Evolutionary conservation across 2,888 invertebrate species (phyloP), one percentile per base, ranked within the genome.

Genomic region (Ischnus inquisitorius): DNA sequence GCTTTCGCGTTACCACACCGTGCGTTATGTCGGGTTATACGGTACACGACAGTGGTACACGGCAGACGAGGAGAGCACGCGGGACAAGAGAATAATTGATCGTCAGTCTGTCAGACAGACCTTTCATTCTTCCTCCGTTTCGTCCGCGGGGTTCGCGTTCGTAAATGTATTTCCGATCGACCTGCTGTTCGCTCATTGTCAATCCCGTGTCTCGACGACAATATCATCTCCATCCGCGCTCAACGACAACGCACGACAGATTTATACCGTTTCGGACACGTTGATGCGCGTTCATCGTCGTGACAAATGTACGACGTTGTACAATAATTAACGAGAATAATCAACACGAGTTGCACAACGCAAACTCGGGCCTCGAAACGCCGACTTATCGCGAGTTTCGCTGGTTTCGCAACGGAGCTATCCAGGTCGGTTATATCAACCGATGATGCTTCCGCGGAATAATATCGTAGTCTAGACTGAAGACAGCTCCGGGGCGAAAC

Each of bases 11-110:
- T 19, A 16, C 48, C 22, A 39, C 22, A 39, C 34, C 39, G 25
- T 54, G 25, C 51, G 34, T 41, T 39, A 16, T 5, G 4, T 3
- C 2, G 16, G 34, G 10, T 34, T 62, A 62, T 39, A 62, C 2
- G 12, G 6, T 34, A 64, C 48, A 22, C 16, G 12, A 19, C 65
- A 62, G 65, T 54, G 34, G 48, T 54, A 54, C 69, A 54, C 19
- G 19, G 48, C 22, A 54, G 34, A 69, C 19, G 69, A 69, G 16
- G 8, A 39, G 39, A 39, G 39, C 14, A 43, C 6, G 39, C 41
- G 78, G 78, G 68, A 74, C 51, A 65, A 60, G 82, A n/a, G 68
- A 72, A 82, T 74, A 82, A 82, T 82, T 78, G 71, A 74, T 82
- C 78, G 78, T 78, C 82, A 68, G 51, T 48, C 74, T 69, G 78